Base-by-base conservation (phyloP, 2,888 invertebrate genomes). In the Sinhomidia bicolor region DNA sequence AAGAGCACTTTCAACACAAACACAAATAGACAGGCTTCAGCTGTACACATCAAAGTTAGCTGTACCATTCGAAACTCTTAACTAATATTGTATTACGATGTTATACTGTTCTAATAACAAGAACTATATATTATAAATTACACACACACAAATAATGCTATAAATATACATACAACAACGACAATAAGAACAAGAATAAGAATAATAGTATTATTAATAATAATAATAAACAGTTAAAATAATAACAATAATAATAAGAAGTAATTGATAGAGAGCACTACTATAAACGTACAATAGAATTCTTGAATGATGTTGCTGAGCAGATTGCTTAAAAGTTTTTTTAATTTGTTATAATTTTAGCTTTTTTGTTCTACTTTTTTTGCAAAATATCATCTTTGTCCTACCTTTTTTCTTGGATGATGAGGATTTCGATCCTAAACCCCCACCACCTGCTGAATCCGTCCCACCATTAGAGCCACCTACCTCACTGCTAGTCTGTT, bases 371-470 rank as follows among this genome's bases (percentile, higher is more conserved):
- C 29, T 60, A 60, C 60, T 3, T 26, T 26, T 29, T 60, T 10
- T 17, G 36, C 14, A 17, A 17, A 17, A 44, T 41, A 32, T 32
- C 17, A n/a, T 51, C 17, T 17, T 60, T 36, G 32, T 71, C 88
- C 44, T 88, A 88, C 88, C 88, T 88, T 88, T 88, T 47, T 88
- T 84, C 68, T 88, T 88, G 23, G 29, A 14, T 51, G 71, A 44
- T 36, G 65, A 4, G 32, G 80, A 12, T 26, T 60, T 26, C 17
- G 68, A 23, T 2, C 51, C 83, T n/a, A 41, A 68, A 65, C 80
- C 71, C 51, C 23, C 29, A 54, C 23, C 71, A 71, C 29, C 71
- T 65, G 57, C 65, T 65, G 74, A n/a, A 65, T 29, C 65, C 14
- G 71, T 44, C 5, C 5, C 62, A 23, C 41, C 71, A 41, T 7